Evolutionary conservation across 2,113 vertebrate genomes (phyloP), one percentile per base, ranked within the genome.

Genomic region (Brachirus orientalis): DNA sequence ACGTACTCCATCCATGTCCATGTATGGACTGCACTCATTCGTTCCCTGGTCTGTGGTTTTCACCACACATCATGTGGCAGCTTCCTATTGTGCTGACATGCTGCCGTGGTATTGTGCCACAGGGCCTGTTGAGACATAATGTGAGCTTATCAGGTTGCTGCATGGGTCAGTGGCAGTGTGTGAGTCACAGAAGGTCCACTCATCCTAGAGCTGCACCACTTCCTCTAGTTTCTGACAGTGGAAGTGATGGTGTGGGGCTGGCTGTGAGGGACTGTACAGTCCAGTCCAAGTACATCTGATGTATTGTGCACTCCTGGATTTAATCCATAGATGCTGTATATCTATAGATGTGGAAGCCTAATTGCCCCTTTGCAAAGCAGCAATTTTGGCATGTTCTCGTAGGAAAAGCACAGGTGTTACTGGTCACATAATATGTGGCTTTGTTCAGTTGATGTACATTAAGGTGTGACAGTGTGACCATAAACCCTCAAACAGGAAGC

Each of bases 71-170:
- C 87, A 79, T 77, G 80, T 47, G 77, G 67, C 62, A 38, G 67
- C 75, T 63, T 90, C 83, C 83, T 69, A 76, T 78, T 84, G 84
- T 72, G 69, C 33, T 51, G 68, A 51, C 75, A 40, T 79, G 83
- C 81, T 74, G 78, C 53, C 69, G 79, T 86, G 79, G 63, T 81
- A 56, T 72, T 72, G n/a, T 68, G 86, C 87, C 68, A 57, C 72
- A 50, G 79, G 87, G 78, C 74, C 72, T 18, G 75, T 74, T 65
- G 70, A 82, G 85, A 84, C 87, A 87, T 85, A 87, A 88, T 90
- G 83, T 86, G 84, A 90, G 87, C 44, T 91, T 86, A 91, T 91
- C 84, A 89, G 76, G 76, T 86, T 79, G 61, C 79, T 48, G 38
- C 86, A 90, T 67, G 86, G 90, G 88, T 92, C 90, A 91, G 82